Conservation (phyloP, 2,797 vertebrate species). For the Allenopithecus nigroviridis region DNA sequence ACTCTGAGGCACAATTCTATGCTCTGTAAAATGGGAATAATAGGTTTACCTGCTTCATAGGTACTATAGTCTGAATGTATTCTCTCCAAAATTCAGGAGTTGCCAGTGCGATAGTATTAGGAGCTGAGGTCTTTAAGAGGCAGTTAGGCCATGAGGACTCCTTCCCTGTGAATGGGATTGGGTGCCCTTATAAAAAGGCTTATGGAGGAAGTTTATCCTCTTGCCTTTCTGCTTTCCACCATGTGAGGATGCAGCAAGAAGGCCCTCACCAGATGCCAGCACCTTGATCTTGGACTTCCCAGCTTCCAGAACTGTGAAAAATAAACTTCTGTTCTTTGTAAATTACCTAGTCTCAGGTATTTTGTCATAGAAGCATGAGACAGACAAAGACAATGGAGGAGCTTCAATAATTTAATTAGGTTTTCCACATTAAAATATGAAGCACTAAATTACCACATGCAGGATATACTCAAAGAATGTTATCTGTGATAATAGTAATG, state of each 20-base stretch:
- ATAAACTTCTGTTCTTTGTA: not conserved
- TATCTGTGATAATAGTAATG: not conserved
- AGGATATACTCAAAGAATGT: not conserved
- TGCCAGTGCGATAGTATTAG: not conserved
- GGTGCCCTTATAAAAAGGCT: not conserved
- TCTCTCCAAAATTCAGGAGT: not conserved
- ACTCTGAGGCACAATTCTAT: not conserved
- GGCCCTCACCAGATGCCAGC: not conserved
- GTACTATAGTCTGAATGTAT: not conserved
- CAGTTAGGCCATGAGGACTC: not conserved
- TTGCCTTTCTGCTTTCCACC: not conserved
- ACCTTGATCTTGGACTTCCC: not conserved
- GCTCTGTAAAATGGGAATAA: not conserved
- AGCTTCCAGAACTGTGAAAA: not conserved
- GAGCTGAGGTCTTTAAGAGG: not conserved
- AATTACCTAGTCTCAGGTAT: not conserved
- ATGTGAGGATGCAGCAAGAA: not conserved
- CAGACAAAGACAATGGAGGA: not conserved
- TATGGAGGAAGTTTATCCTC: not conserved
- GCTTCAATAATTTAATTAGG: conserved; percentile 19
- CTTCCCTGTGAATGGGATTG: not conserved
- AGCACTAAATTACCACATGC: not conserved
- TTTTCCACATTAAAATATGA: conserved; percentile 15
- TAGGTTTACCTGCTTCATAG: not conserved
- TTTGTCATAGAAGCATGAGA: not conserved